Conservation (phyloP, 2,113 vertebrate species). For the Tenrec ecaudatus region DNA sequence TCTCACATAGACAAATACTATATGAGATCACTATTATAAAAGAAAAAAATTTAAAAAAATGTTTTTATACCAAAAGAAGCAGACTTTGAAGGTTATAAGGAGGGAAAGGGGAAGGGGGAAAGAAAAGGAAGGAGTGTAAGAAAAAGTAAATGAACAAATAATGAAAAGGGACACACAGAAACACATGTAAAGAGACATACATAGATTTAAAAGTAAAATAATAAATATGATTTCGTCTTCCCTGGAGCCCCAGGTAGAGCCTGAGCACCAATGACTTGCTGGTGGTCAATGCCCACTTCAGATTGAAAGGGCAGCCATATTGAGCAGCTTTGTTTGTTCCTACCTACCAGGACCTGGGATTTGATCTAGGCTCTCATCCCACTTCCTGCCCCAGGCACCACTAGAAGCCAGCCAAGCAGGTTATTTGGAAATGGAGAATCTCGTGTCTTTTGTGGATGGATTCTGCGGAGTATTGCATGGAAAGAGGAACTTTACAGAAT, state of each 20-base stretch:
- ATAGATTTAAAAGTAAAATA: too few species aligned
- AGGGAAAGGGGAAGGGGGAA: too few species aligned
- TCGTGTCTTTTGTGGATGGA: background rate
- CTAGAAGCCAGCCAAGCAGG: background rate
- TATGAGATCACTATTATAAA: too few species aligned
- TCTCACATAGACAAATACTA: too few species aligned
- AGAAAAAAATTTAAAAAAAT: too few species aligned
- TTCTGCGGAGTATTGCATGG: accelerated
- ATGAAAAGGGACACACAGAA: too few species aligned
- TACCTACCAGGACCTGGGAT: too few species aligned
- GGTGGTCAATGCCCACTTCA: background rate
- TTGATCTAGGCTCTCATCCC: background rate
- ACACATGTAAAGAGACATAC: too few species aligned
- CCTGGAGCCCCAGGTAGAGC: background rate
- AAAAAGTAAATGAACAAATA: too few species aligned
- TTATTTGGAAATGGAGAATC: background rate
- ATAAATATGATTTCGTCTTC: background rate
- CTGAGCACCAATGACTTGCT: background rate
- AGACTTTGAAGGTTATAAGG: too few species aligned
- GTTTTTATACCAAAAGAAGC: too few species aligned
- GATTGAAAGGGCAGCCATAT: background rate
- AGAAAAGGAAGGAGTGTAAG: too few species aligned
- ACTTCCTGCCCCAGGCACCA: background rate
- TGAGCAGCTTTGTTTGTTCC: background rate
- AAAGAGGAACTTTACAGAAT: background rate